Conservation (phyloP, 2,113 vertebrate species). For the Clarias batrachus region DNA sequence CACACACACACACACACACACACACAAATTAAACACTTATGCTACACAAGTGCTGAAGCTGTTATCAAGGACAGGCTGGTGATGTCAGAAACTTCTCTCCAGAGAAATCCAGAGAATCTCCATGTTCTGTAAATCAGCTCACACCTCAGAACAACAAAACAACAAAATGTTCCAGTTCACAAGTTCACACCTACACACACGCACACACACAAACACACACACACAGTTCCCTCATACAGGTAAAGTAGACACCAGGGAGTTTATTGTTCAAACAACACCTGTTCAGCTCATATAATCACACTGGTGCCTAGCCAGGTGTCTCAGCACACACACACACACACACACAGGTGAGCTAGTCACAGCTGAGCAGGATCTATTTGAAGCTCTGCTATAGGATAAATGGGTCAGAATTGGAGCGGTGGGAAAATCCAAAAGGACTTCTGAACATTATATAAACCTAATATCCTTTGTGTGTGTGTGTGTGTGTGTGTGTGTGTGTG, state of each 20-base stretch:
- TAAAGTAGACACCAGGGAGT: conserved; percentile 47
- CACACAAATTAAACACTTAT: neutral
- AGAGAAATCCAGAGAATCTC: conserved; percentile 5
- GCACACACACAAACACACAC: conserved; percentile 26
- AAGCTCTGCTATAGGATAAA: neutral
- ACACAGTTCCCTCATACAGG: conserved; percentile 21
- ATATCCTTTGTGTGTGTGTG: neutral
- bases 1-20: neutral
- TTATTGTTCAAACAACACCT: conserved; percentile 46
- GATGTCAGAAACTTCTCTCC: neutral
- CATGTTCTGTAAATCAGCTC: conserved; percentile 1
- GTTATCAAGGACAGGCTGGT: neutral
- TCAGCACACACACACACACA: conserved; percentile 28
- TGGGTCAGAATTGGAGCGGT: conserved; percentile 3
- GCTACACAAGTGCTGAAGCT: neutral
- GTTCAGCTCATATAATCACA: conserved; percentile 39
- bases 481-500: conserved; percentile 22
- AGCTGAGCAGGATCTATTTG: conserved; percentile 18
- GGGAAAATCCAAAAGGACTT: conserved; percentile 22
- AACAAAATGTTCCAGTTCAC: conserved; percentile 20
- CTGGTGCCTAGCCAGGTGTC: conserved; percentile 37
- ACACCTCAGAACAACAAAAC: neutral
- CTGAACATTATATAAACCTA: neutral
- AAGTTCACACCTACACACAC: neutral
- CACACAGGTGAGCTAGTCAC: conserved; percentile 27